Evolutionary conservation across 2,888 invertebrate genomes (phyloP), one percentile per base, ranked within the genome.

Genomic region (Eueremaeus valkanovi): DNA sequence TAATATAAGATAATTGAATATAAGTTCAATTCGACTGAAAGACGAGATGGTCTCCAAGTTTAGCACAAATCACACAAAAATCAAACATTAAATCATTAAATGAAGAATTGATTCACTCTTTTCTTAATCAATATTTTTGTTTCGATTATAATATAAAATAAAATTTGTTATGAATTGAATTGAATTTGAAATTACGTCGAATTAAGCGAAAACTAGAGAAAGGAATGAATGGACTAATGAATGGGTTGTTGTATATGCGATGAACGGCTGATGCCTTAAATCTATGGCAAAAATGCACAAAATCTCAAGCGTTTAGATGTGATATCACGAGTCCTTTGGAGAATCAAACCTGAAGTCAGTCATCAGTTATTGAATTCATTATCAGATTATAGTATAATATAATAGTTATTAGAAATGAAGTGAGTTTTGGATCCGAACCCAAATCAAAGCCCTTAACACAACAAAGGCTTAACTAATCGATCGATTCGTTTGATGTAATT

Each of bases 331-430:
- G 70, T 45, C 70, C 42, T 70, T 70, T 21, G 18, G 45, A 70
- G 70, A 63, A 40, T 24, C 68, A 40, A 70, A 70, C 70, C 27
- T 70, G 70, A 70, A 70, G 70, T 70, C 70, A 70, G 42, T 42
- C 8, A 55, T 21, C 13, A 55, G 21, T 24, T 24, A 18, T 16
- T 55, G 2, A 58, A 58, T 58, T 29, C 21, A 55, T 49, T n/a
- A n/a, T 49, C 1, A 45, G 18, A 49, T n/a, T n/a, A n/a, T n/a
- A n/a, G n/a, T n/a, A n/a, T n/a, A n/a, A n/a, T n/a, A n/a, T n/a
- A n/a, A n/a, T n/a, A n/a, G n/a, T n/a, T n/a, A 49, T 21, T 45
- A 13, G 18, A 45, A 9, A 13, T 45, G 18, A 45, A 2, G 45
- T 55, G 21, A 8, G 18, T 21, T 21, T 3, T 13, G 27, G 24